A percentile compares a stretch with the other conserved stretches of the same genome.
Conservation (phyloP, 2,888 invertebrate genomes). For the Crepidodera aurea region DNA sequence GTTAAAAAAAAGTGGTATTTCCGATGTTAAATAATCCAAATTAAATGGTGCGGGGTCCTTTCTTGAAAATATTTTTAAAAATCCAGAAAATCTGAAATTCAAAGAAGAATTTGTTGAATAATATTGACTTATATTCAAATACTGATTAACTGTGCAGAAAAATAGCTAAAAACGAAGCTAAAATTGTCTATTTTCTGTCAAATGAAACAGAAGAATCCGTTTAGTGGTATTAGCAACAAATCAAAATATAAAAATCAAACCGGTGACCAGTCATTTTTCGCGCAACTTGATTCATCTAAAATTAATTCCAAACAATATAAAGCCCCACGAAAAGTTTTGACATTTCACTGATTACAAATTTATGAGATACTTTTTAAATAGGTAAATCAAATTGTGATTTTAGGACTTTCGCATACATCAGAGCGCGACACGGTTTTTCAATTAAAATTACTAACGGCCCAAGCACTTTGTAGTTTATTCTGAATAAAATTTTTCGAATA, state of each 20-base stretch:
- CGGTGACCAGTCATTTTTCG: not conserved
- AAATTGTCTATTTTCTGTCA: too few species aligned
- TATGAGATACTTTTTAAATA: conserved; percentile 20
- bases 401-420: conserved; percentile 29
- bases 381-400: conserved; percentile 25
- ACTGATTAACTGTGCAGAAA: too few species aligned
- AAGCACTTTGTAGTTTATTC: conserved; percentile 41
- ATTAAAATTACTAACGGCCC: conserved; percentile 41
- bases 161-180: too few species aligned
- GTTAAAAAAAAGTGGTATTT: too few species aligned
- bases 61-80: too few species aligned
- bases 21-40: too few species aligned
- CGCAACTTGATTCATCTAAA: not conserved
- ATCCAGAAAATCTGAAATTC: too few species aligned
- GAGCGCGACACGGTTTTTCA: conserved; percentile 41
- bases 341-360: conserved; percentile 21
- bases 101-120: too few species aligned
- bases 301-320: conserved; percentile 5
- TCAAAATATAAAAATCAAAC: not conserved
- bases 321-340: conserved; percentile 2
- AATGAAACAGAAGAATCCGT: too few species aligned
- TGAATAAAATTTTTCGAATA: conserved; percentile 36
- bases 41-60: too few species aligned
- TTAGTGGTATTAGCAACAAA: not conserved
- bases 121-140: too few species aligned